Conservation (phyloP, 2,888 invertebrate genomes). For the Drosophila fungiperda region DNA sequence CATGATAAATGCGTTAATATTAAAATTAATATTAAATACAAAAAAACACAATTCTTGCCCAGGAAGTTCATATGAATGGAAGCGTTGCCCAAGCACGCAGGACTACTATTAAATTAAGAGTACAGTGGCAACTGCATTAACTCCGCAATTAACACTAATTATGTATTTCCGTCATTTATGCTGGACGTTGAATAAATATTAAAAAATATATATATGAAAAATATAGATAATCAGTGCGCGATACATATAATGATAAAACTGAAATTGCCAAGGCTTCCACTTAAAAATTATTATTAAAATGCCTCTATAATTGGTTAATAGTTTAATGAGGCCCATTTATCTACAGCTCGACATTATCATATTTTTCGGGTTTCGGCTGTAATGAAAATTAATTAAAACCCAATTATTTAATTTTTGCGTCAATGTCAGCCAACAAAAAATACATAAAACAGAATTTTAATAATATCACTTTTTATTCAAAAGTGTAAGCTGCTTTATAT, state of each 20-base stretch:
- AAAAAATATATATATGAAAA: neutral
- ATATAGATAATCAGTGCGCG: neutral
- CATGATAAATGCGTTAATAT: conserved; percentile 46
- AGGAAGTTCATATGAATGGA: neutral
- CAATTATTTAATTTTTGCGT: conserved; percentile 7
- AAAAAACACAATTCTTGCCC: conserved; percentile 8
- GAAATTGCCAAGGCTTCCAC: neutral
- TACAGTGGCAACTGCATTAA: conserved; percentile 70
- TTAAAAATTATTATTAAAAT: neutral
- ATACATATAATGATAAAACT: neutral
- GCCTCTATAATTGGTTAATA: conserved; percentile 1
- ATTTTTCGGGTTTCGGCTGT: neutral
- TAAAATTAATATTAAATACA: conserved; percentile 17
- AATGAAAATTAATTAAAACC: conserved; percentile 9
- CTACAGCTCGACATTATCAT: neutral
- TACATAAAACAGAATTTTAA: neutral
- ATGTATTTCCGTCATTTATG: conserved; percentile 64
- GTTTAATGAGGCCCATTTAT: neutral
- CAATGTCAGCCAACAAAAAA: neutral
- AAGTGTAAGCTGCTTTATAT: conserved; percentile 5
- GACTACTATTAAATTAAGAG: conserved; percentile 54
- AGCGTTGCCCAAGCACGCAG: conserved; percentile 1
- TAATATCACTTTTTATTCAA: neutral
- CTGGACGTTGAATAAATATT: conserved; percentile 39
- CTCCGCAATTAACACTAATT: conserved; percentile 77